phyloP scores from a whole-genome alignment of 1,140 invertebrate species.

The Ectropis grisescens region DNA sequence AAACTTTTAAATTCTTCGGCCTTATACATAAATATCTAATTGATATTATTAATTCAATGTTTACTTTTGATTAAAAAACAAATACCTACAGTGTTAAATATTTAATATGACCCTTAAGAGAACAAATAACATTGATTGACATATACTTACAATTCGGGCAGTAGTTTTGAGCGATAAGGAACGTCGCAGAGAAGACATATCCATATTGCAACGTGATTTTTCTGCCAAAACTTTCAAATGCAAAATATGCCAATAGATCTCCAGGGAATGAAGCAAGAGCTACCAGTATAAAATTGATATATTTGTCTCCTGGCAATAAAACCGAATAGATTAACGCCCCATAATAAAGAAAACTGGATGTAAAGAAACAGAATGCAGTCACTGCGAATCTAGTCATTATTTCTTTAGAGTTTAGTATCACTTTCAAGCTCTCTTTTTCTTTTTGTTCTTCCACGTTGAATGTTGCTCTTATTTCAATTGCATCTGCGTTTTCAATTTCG shows the following conservation, averaged over 20 bases:
- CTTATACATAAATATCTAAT: too few species aligned
- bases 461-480: conserved; percentile 30
- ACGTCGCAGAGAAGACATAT: conserved; percentile 70
- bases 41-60: too few species aligned
- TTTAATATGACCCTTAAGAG: too few species aligned
- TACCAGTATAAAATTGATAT: conserved; percentile 77
- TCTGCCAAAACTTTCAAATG: conserved; percentile 75
- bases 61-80: too few species aligned
- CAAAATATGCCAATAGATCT: conserved; percentile 73
- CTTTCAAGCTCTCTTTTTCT: conserved; percentile 37
- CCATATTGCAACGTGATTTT: conserved; percentile 69
- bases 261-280: conserved; percentile 78
- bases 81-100: too few species aligned
- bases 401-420: conserved; percentile 42
- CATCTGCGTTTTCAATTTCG: conserved; percentile 28
- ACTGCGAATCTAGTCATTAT: conserved; percentile 37
- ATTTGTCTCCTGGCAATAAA: conserved; percentile 77
- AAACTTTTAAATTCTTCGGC: too few species aligned
- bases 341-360: conserved; percentile 82
- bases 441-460: conserved; percentile 39
- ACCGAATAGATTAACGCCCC: conserved; percentile 83
- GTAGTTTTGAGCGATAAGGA: conserved; percentile 32
- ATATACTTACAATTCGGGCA: conserved; percentile 39
- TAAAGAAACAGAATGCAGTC: conserved; percentile 75
- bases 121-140: too few species aligned